phyloP scores from a whole-genome alignment of 2,113 vertebrate genomes.

The Sprattus sprattus region DNA sequence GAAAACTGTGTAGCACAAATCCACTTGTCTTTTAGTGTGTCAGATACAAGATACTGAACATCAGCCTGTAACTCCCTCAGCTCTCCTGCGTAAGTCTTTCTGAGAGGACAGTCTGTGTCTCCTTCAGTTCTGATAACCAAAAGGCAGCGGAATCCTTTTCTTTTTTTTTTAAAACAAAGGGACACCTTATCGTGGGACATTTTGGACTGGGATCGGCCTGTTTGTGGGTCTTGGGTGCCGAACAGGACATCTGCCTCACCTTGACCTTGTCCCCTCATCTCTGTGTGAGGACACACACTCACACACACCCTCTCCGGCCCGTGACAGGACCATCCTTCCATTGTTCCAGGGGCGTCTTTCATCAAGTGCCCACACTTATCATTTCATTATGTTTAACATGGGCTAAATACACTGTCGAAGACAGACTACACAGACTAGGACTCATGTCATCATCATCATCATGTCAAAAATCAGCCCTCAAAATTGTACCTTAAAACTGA shows the following conservation, averaged over 20 bases:
- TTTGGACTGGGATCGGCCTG: background rate
- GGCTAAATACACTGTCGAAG: background rate
- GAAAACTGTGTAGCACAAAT: background rate
- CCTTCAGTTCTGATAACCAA: background rate
- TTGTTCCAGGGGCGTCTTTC: slow-evolving; percentile 59
- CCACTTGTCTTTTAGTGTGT: background rate
- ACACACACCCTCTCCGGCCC: slow-evolving; percentile 30
- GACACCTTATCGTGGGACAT: background rate
- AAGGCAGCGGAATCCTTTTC: background rate
- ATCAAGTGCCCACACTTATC: slow-evolving; percentile 16
- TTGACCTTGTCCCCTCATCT: slow-evolving; percentile 48
- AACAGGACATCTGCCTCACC: slow-evolving; percentile 56
- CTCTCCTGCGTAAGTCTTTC: background rate
- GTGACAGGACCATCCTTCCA: slow-evolving; percentile 64
- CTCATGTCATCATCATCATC: background rate
- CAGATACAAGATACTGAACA: background rate
- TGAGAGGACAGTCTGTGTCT: too few species aligned
- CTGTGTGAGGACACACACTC: slow-evolving; percentile 19
- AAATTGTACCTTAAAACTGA: background rate
- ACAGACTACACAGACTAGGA: background rate
- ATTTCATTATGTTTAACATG: background rate
- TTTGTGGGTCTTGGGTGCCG: slow-evolving; percentile 12
- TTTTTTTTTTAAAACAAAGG: background rate
- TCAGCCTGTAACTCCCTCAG: background rate
- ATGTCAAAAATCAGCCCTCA: background rate